phyloP scores from a whole-genome alignment of 2,113 vertebrate species.

The Burhinus oedicnemus region DNA sequence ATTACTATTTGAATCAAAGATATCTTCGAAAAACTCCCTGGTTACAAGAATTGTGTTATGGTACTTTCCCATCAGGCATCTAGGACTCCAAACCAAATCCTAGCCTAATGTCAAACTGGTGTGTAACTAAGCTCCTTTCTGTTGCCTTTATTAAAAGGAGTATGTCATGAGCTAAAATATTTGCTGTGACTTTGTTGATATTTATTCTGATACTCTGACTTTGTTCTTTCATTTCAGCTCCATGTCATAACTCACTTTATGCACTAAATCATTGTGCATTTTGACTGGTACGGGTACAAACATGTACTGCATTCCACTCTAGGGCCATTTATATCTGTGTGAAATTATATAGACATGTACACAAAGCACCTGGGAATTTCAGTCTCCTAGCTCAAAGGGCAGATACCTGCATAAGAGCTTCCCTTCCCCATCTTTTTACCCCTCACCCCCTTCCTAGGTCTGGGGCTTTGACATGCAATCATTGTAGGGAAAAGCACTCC shows the following conservation, averaged over 20 bases:
- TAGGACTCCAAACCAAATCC: not conserved
- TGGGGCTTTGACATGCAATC: not conserved
- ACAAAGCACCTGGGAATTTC: slow-evolving; percentile 58
- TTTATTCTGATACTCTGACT: slow-evolving; percentile 19
- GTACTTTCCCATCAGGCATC: not conserved
- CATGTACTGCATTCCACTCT: slow-evolving; percentile 42
- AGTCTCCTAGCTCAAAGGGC: slow-evolving; percentile 11
- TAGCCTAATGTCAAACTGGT: not conserved
- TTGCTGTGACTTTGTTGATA: not conserved
- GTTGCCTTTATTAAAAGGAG: not conserved
- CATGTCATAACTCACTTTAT: slow-evolving; percentile 22
- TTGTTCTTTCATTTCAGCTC: slow-evolving; percentile 23
- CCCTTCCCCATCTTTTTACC: not conserved
- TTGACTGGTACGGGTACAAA: slow-evolving; percentile 19
- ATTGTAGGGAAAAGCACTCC: not conserved
- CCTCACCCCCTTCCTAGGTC: not conserved
- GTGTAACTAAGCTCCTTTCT: not conserved
- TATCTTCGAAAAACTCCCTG: not conserved
- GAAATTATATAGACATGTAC: slow-evolving; percentile 29
- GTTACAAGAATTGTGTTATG: not conserved
- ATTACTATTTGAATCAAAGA: not conserved
- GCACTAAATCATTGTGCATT: slow-evolving; percentile 1
- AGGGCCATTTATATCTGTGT: slow-evolving; percentile 46
- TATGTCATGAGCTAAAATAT: not conserved
- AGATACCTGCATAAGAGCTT: not conserved